These are phyloP conservation scores for Leptarthrus brevirostris DNA, from an alignment of 2,888 invertebrate species.

Conservation along the genomic window DNA sequence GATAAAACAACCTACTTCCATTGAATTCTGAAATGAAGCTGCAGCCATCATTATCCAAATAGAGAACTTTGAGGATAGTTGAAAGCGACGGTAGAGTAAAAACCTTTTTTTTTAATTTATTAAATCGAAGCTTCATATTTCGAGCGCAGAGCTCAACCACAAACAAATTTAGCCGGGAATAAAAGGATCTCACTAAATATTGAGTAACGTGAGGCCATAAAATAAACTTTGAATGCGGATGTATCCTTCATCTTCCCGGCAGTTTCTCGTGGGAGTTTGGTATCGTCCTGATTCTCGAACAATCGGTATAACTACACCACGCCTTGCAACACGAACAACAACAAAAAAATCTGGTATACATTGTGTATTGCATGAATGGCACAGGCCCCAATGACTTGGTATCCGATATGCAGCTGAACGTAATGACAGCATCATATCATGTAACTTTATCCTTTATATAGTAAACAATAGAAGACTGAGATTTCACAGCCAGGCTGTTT, in stretches of 20 bases:
- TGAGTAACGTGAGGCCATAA: conserved; percentile 23
- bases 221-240: conserved; percentile 41
- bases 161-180: background rate
- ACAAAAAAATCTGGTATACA: conserved; percentile 3
- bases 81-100: conserved; percentile 1
- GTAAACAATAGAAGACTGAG: conserved; percentile 11
- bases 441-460: conserved; percentile 4
- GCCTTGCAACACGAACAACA: conserved; percentile 16
- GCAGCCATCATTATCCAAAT: conserved; percentile 41
- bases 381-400: background rate
- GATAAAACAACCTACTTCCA: background rate
- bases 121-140: conserved; percentile 43
- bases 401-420: conserved; percentile 3
- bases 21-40: background rate
- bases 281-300: background rate
- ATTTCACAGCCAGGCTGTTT: background rate
- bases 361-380: background rate
- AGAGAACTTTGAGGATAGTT: conserved; percentile 16
- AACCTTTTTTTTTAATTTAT: conserved; percentile 36
- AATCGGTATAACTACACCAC: background rate
- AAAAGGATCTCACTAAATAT: conserved; percentile 24
- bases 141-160: conserved; percentile 10
- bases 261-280: background rate
- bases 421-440: conserved; percentile 35
- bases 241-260: conserved; percentile 16